Evolutionary conservation across 2,113 vertebrate genomes (phyloP).

Genomic region (Silurus meridionalis): DNA sequence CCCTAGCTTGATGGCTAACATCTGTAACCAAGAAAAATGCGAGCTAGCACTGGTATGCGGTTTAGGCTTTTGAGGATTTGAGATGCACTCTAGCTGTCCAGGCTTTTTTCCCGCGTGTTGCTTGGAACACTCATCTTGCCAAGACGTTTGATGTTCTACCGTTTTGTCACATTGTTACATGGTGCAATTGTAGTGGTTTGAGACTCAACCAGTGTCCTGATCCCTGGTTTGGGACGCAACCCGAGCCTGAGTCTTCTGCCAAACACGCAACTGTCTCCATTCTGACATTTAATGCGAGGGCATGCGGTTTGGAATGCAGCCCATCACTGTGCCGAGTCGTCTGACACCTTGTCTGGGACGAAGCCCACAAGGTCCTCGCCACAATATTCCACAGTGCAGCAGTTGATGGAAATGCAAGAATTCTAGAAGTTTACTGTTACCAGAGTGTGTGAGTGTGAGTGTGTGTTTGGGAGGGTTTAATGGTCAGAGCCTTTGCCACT

Average conservation of each 20-base stretch:
- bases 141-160: neutral
- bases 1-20: neutral
- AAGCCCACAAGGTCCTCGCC: neutral
- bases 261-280: neutral
- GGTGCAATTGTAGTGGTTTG: neutral
- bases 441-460: neutral
- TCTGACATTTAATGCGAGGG: neutral
- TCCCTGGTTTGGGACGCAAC: neutral
- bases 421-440: constrained; percentile 8
- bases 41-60: neutral
- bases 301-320: neutral
- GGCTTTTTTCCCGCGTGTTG: neutral
- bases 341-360: neutral
- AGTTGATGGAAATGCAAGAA: neutral
- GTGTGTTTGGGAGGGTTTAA: neutral
- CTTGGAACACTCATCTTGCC: neutral
- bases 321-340: neutral
- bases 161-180: neutral
- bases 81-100: neutral
- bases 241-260: neutral
- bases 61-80: neutral
- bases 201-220: neutral
- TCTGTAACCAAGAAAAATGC: neutral
- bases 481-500: constrained; percentile 25
- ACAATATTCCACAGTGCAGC: neutral